Evolutionary conservation across 2,888 invertebrate genomes (phyloP).

Genomic region (Dromius quadrimaculatus): DNA sequence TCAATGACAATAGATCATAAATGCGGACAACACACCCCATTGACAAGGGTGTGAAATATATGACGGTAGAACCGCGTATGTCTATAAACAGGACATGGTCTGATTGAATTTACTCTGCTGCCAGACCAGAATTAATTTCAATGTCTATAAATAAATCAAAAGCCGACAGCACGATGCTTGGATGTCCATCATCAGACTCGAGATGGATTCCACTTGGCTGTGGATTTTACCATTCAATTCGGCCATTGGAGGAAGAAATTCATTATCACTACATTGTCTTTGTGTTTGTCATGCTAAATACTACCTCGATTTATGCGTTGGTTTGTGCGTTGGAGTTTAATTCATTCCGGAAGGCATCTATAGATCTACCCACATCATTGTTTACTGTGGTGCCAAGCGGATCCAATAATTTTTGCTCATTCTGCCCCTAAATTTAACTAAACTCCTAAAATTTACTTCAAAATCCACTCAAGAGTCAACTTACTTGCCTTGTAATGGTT

Average conservation of each 20-base stretch:
- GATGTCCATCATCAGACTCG: constrained; percentile 16
- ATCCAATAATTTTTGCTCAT: not conserved
- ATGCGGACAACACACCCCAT: constrained; percentile 28
- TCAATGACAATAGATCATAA: constrained; percentile 2
- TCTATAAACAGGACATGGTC: constrained; percentile 36
- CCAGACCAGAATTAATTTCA: constrained; percentile 39
- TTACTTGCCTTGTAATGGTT: too few relatives aligned
- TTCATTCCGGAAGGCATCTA: not conserved
- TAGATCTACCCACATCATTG: not conserved
- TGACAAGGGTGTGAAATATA: constrained; percentile 45
- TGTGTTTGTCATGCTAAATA: constrained; percentile 12
- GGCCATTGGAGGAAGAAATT: constrained; percentile 28
- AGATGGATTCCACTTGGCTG: constrained; percentile 23
- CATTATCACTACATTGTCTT: constrained; percentile 24
- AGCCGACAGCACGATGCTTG: constrained; percentile 11
- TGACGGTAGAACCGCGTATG: constrained; percentile 24
- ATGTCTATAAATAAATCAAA: constrained; percentile 47
- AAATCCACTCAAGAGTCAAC: too few relatives aligned
- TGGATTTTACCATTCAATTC: constrained; percentile 7
- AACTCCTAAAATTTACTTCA: too few relatives aligned
- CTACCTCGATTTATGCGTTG: constrained; percentile 1
- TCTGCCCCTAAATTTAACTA: not conserved
- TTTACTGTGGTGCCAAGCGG: not conserved
- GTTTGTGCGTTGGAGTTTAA: constrained; percentile 8
- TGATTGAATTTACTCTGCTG: constrained; percentile 42